Base-by-base conservation (phyloP, 2,888 invertebrate genomes). In the Sphaerophoria taeniata region DNA sequence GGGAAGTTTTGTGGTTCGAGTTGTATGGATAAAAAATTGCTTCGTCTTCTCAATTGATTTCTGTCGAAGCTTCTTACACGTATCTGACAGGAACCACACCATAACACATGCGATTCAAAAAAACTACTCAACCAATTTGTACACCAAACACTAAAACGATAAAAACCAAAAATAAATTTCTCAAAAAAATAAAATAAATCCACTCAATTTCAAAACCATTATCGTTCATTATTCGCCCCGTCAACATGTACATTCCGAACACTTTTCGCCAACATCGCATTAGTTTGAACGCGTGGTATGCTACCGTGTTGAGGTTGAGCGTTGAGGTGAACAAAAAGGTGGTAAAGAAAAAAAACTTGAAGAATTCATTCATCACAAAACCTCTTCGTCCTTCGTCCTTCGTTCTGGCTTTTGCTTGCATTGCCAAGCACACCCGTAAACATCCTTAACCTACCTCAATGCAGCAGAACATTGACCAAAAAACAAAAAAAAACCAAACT, bases 131-230 rank as follows among this genome's bases (percentile, higher is more conserved):
- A 43, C 7, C 61, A 61, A 45, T 43, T 61, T 45, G 45, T 24
- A 45, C 43, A 24, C 24, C 24, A 51, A 9, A 33, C 31, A 63
- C n/a, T 9, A 34, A 14, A 12, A 55, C 6, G n/a, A 55, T 34
- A 6, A 33, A 9, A 6, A 34, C 2, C 14, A 36, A 49, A 36
- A 1, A 1, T 36, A 24, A 16, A 39, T 63, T 2, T 36, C 16
- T 49, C 49, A 1, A 14, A 31, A 47, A 51, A 16, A 65, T 47
- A 65, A 65, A 49, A 65, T 65, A 65, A 65, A 65, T 65, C 65
- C 70, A 34, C 12, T 69, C 65, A 65, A 81, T 53, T 71, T 71
- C 39, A 58, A 76, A 76, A 47, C 76, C 65, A 82, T 82, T 82
- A 76, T 67, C 55, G 49, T 81, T 72, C 67, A 67, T 82, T 82